A percentile compares a stretch with the other conserved stretches of the same genome.
Evolutionary conservation across 2,888 invertebrate genomes (phyloP).

Genomic region (Hipparchia semele): DNA sequence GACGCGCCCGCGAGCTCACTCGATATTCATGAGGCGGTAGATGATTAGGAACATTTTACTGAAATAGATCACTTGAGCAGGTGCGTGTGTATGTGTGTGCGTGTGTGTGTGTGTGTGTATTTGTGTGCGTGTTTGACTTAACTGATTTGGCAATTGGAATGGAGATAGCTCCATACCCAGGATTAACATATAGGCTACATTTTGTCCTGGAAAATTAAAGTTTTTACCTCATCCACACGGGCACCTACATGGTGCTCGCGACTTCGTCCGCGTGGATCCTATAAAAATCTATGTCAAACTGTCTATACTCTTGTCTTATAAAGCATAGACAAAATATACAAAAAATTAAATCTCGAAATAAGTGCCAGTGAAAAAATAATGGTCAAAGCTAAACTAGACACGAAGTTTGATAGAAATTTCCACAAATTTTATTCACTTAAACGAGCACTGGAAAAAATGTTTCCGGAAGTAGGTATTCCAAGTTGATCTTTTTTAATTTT

Average conservation of each 20-base stretch:
- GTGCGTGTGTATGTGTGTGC: background rate
- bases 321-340: background rate
- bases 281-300: background rate
- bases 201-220: too few species aligned
- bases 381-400: background rate
- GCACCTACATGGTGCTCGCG: too few species aligned
- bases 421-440: constrained; percentile 12
- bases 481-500: constrained; percentile 33
- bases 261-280: background rate
- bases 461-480: constrained; percentile 22
- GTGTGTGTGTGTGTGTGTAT: too few species aligned
- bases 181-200: too few species aligned
- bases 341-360: background rate
- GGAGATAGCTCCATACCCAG: too few species aligned
- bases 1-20: constrained; percentile 43
- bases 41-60: background rate
- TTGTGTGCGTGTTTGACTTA: too few species aligned
- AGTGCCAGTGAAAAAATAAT: background rate
- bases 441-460: constrained; percentile 30
- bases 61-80: background rate
- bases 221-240: too few species aligned
- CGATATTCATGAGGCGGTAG: background rate
- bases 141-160: too few species aligned
- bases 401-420: background rate
- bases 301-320: too few species aligned